A percentile compares a stretch with the other conserved stretches of the same genome.
Evolutionary conservation across 2,888 invertebrate species (phyloP).

Genomic region (Odontomyia ornata): DNA sequence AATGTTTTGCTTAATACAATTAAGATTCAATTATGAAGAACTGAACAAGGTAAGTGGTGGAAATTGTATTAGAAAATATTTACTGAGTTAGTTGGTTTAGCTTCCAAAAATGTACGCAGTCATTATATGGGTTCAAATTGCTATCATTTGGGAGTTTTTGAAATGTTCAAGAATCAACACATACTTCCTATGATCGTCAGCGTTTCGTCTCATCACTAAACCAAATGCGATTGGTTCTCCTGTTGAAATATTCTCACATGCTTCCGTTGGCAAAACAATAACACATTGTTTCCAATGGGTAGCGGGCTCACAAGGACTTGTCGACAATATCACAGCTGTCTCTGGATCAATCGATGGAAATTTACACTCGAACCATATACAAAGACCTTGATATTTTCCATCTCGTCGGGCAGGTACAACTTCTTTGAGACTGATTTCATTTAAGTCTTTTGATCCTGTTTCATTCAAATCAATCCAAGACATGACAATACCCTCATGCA

Average conservation of each 20-base stretch:
- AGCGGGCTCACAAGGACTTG: constrained; percentile 75
- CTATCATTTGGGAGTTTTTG: too few relatives aligned
- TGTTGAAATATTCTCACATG: constrained; percentile 64
- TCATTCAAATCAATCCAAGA: constrained; percentile 75
- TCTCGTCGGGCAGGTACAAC: constrained; percentile 65
- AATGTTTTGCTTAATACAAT: too few relatives aligned
- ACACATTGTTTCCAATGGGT: constrained; percentile 98
- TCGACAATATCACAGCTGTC: constrained; percentile 75
- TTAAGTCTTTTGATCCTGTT: constrained; percentile 69
- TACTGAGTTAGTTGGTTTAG: too few relatives aligned
- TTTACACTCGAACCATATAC: constrained; percentile 82
- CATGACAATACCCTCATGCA: constrained; percentile 72
- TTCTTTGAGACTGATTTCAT: constrained; percentile 70
- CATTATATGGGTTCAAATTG: too few relatives aligned
- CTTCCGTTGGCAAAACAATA: constrained; percentile 76
- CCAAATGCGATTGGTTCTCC: constrained; percentile 76
- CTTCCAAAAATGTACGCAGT: too few relatives aligned
- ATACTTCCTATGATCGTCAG: constrained; percentile 55
- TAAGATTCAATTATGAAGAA: too few relatives aligned
- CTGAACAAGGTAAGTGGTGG: too few relatives aligned
- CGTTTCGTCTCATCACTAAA: constrained; percentile 67
- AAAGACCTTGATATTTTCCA: constrained; percentile 77
- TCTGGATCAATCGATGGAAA: constrained; percentile 73
- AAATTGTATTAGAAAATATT: background rate
- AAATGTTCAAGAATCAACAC: background rate